phyloP scores from a whole-genome alignment of 2,797 vertebrate species.

The Lemur catta region DNA sequence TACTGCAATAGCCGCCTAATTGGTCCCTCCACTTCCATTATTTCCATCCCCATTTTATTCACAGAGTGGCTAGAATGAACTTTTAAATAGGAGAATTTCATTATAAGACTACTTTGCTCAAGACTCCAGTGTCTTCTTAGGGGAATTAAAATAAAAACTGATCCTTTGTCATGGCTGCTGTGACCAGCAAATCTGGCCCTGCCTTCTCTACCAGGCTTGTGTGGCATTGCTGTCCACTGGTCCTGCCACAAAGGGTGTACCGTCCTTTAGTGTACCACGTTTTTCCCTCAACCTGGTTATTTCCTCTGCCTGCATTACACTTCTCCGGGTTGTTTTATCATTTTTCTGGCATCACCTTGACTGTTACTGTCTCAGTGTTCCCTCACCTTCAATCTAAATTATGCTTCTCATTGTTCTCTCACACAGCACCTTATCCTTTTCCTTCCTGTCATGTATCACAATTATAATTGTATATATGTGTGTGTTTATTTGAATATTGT shows the following conservation, averaged over 20 bases:
- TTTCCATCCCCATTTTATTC: background rate
- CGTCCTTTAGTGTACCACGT: background rate
- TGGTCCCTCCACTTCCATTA: background rate
- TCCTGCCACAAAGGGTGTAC: no score
- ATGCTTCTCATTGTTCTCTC: background rate
- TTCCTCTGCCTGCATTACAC: background rate
- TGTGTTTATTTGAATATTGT: background rate
- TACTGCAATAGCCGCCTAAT: background rate
- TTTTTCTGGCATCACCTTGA: background rate
- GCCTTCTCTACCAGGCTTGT: fast-evolving
- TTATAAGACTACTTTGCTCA: background rate
- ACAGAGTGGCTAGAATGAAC: background rate
- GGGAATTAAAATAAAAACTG: background rate
- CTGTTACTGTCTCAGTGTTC: background rate
- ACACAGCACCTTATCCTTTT: background rate
- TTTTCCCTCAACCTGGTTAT: background rate
- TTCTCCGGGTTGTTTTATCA: background rate
- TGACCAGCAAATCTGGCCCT: background rate
- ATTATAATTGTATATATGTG: background rate
- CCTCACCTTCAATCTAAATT: background rate
- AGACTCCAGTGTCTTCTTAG: background rate
- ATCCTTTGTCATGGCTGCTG: background rate
- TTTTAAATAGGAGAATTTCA: background rate
- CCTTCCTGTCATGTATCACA: background rate
- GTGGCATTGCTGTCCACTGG: no score